Evolutionary conservation across 2,113 vertebrate genomes (phyloP).

Genomic region (Colistium nudipinnis): DNA sequence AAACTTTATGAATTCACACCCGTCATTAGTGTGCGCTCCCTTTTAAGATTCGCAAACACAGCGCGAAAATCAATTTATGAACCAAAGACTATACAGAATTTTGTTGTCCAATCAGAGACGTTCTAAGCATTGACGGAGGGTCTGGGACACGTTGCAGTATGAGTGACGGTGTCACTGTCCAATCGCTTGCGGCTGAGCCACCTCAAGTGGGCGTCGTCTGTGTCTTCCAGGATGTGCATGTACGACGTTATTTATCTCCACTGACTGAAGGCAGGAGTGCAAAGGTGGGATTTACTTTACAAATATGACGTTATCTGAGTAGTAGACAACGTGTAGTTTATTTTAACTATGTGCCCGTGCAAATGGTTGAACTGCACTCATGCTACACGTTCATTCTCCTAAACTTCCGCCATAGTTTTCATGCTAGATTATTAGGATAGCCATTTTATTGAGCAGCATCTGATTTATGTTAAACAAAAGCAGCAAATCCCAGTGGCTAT

Average conservation of each 20-base stretch:
- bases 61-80: slow-evolving; percentile 40
- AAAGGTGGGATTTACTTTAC: slow-evolving; percentile 31
- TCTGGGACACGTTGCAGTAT: accelerated
- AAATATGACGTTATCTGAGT: too few species aligned
- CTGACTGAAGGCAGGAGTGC: neutral
- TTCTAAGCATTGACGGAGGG: accelerated
- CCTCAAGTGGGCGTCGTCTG: neutral
- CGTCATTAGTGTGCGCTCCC: neutral
- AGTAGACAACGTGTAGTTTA: neutral
- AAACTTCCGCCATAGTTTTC: slow-evolving; percentile 17
- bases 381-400: neutral
- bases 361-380: neutral
- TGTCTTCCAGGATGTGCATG: slow-evolving; percentile 12
- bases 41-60: neutral
- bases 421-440: neutral
- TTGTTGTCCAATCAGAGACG: slow-evolving; percentile 44
- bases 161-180: slow-evolving; percentile 17
- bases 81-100: neutral
- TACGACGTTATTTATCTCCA: slow-evolving; percentile 13
- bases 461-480: too few species aligned
- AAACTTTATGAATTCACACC: neutral
- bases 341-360: neutral
- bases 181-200: neutral
- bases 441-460: too few species aligned
- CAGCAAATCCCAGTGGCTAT: too few species aligned